Percentiles rank a stretch among this genome's conserved stretches.
These are phyloP conservation scores for Bombylius major DNA, from an alignment of 2,888 invertebrate genomes.

Conservation along the genomic window DNA sequence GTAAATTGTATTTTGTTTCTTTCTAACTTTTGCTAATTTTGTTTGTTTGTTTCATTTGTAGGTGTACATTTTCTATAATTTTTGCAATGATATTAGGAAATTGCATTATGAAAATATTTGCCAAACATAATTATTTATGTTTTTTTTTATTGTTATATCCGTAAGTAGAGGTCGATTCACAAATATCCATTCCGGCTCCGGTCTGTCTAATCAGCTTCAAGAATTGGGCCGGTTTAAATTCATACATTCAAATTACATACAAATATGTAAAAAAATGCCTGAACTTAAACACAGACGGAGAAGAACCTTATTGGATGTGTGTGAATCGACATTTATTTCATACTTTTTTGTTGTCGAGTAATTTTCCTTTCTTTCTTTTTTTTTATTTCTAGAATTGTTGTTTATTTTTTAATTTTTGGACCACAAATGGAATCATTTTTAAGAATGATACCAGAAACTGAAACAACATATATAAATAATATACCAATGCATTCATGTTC, in stretches of 20 bases:
- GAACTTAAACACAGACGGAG: too few species aligned
- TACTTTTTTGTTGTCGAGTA: not conserved
- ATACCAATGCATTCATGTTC: constrained; percentile 67
- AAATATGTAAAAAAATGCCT: too few species aligned
- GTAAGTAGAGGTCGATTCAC: constrained; percentile 46
- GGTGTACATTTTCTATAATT: constrained; percentile 49
- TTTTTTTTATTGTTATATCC: constrained; percentile 80
- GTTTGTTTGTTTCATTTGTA: constrained; percentile 31
- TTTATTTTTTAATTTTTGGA: constrained; percentile 74
- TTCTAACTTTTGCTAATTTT: not conserved
- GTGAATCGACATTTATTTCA: not conserved
- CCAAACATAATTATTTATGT: constrained; percentile 63
- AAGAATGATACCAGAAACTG: constrained; percentile 39
- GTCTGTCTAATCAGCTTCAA: too few species aligned
- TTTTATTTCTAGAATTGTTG: constrained; percentile 46
- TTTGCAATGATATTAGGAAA: constrained; percentile 48
- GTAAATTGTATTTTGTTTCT: not conserved
- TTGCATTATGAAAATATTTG: constrained; percentile 59
- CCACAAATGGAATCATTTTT: constrained; percentile 64
- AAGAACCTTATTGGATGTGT: too few species aligned
- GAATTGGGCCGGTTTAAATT: too few species aligned
- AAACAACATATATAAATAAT: constrained; percentile 36
- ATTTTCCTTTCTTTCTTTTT: not conserved
- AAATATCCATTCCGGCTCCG: too few species aligned
- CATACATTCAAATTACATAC: too few species aligned